These are phyloP conservation scores for Galbula dea DNA, from an alignment of 2,113 vertebrate species.

Conservation along the genomic window DNA sequence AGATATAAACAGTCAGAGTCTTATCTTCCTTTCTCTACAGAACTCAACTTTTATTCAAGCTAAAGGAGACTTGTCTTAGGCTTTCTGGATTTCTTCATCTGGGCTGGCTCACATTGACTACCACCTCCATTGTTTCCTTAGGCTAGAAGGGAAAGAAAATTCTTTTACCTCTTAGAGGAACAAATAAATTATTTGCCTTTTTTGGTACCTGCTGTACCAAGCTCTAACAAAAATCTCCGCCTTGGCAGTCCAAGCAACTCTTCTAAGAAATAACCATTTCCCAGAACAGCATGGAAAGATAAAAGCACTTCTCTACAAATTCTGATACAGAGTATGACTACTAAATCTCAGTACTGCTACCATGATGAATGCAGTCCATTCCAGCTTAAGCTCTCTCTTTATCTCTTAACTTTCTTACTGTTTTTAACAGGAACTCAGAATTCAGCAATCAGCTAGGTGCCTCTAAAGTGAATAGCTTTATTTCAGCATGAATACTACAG, in stretches of 20 bases:
- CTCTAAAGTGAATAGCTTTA: not conserved
- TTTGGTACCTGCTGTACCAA: not conserved
- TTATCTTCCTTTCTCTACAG: not conserved
- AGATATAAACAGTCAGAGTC: not conserved
- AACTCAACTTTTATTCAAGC: not conserved
- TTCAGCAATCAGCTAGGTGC: not conserved
- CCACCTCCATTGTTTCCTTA: not conserved
- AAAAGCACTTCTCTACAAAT: not conserved
- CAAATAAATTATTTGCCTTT: not conserved
- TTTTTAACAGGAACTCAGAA: not conserved
- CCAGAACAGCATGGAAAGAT: not conserved
- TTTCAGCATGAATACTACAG: not conserved
- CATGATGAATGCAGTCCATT: not conserved
- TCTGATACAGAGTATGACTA: not conserved
- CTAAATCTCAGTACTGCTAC: not conserved
- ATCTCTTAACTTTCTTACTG: not conserved
- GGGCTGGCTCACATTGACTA: not conserved
- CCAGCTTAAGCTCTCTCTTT: not conserved
- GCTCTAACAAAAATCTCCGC: not conserved
- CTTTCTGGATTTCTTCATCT: not conserved
- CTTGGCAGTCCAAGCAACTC: not conserved
- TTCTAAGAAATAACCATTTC: not conserved
- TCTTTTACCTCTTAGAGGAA: not conserved
- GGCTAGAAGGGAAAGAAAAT: constrained; percentile 9
- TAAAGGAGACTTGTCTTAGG: not conserved